A percentile compares a stretch with the other conserved stretches of the same genome.
Evolutionary conservation across 2,888 invertebrate genomes (phyloP).

Genomic region (Ennomos fuscantarius): DNA sequence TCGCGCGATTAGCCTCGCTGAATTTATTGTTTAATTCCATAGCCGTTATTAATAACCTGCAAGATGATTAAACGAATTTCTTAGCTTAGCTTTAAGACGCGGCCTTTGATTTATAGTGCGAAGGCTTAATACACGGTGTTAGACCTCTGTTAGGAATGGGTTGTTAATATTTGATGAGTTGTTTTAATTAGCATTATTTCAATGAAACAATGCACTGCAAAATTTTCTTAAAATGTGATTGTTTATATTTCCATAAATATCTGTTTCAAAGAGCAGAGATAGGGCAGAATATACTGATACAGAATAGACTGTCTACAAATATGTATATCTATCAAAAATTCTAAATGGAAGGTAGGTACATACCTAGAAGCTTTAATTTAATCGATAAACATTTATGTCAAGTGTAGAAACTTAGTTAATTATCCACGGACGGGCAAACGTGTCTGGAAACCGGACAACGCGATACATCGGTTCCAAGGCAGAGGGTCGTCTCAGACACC

Average conservation of each 20-base stretch:
- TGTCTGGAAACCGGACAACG: conserved; percentile 83
- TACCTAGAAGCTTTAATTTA: conserved; percentile 24
- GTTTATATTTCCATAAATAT: no score
- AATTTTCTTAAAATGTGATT: conserved; percentile 1
- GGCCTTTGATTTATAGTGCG: conserved; percentile 73
- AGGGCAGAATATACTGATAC: no score
- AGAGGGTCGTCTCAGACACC: conserved; percentile 77
- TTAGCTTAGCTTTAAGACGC: conserved; percentile 74
- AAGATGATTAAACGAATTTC: conserved; percentile 82
- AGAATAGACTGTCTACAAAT: no score
- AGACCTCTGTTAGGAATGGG: conserved; percentile 41
- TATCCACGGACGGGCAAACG: conserved; percentile 60
- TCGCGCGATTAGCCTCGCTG: conserved; percentile 80
- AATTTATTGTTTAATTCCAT: conserved; percentile 85
- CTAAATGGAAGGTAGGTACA: not conserved
- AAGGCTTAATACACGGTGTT: conserved; percentile 64
- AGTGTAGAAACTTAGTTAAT: conserved; percentile 78
- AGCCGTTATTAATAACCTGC: conserved; percentile 81
- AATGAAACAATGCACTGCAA: not conserved
- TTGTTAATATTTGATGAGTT: conserved; percentile 26
- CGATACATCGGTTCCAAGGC: conserved; percentile 63
- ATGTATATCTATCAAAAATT: no score
- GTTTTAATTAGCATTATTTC: conserved; percentile 30
- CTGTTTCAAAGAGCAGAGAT: no score
- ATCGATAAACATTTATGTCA: conserved; percentile 48